These are phyloP conservation scores for Saturnia japonica DNA, from an alignment of 2,888 invertebrate genomes.

Conservation along the genomic window DNA sequence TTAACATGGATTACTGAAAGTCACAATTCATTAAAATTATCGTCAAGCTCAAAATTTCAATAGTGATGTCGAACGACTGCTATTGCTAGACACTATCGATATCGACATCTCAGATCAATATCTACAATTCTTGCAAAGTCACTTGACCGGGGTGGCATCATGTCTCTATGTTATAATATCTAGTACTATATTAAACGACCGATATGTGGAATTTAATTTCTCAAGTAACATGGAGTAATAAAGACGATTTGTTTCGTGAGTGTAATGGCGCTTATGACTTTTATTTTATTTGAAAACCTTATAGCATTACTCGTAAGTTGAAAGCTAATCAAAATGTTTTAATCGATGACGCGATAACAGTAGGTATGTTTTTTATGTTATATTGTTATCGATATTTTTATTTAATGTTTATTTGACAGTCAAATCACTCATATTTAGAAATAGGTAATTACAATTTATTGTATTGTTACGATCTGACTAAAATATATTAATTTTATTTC, in stretches of 20 bases:
- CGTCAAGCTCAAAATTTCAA: constrained; percentile 74
- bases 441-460: too few species aligned
- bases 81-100: constrained; percentile 74
- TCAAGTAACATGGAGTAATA: constrained; percentile 56
- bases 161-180: constrained; percentile 73
- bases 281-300: constrained; percentile 63
- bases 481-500: too few species aligned
- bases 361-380: constrained; percentile 53
- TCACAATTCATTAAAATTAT: constrained; percentile 80
- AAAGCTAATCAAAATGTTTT: constrained; percentile 82
- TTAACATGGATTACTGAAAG: constrained; percentile 74
- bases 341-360: constrained; percentile 79
- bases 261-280: constrained; percentile 70
- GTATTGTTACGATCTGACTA: too few species aligned
- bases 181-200: constrained; percentile 77
- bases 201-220: constrained; percentile 79
- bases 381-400: constrained; percentile 30
- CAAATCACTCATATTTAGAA: too few species aligned
- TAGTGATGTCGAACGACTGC: constrained; percentile 77
- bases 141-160: constrained; percentile 79
- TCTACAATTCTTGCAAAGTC: constrained; percentile 78
- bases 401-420: constrained; percentile 18
- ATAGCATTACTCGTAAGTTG: constrained; percentile 79
- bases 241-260: constrained; percentile 60
- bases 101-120: constrained; percentile 72